Conservation (phyloP, 2,113 vertebrate species). For the Centropus unirufus region DNA sequence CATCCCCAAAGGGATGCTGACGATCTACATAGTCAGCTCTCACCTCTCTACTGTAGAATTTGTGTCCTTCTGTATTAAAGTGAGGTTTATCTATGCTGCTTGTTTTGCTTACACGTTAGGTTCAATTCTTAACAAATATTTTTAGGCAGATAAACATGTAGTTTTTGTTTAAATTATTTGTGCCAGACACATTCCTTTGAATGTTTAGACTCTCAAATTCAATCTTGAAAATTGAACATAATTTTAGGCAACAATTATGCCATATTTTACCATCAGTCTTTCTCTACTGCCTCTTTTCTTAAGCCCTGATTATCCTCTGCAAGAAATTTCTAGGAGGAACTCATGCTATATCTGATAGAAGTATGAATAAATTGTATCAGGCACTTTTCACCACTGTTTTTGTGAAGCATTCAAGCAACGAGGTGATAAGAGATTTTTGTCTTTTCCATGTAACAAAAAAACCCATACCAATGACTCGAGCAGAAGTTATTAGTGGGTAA, state of each 20-base stretch:
- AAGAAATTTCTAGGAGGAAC: background rate
- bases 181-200: background rate
- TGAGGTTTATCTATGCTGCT: background rate
- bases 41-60: background rate
- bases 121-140: background rate
- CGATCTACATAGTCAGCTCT: background rate
- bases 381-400: background rate
- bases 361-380: background rate
- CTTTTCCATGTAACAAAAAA: background rate
- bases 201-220: constrained; percentile 9
- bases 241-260: background rate
- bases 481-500: background rate
- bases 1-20: background rate
- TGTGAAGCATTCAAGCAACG: background rate
- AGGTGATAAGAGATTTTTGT: background rate
- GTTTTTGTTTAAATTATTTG: background rate
- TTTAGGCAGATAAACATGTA: background rate
- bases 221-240: background rate
- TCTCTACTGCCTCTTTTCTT: background rate
- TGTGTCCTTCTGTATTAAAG: background rate
- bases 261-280: background rate
- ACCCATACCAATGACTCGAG: background rate
- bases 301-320: background rate
- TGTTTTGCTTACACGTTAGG: background rate
- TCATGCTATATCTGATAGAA: background rate